These are phyloP conservation scores for Monopterus albus DNA, from an alignment of 2,113 vertebrate genomes.

Conservation along the genomic window DNA sequence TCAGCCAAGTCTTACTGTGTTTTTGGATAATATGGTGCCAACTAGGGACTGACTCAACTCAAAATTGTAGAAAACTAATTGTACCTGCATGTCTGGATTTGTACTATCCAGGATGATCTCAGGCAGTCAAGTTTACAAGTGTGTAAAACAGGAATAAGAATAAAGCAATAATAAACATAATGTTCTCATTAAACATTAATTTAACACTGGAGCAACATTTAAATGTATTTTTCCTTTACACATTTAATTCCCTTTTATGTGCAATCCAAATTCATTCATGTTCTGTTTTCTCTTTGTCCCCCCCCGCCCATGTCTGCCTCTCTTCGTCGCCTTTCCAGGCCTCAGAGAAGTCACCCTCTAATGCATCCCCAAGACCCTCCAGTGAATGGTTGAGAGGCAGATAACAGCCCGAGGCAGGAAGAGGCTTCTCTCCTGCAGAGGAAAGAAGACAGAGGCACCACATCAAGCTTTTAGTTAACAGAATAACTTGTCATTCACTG, in stretches of 20 bases:
- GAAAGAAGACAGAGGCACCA: no score
- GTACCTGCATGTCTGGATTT: not conserved
- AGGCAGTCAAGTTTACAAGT: no score
- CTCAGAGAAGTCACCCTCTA: conserved; percentile 78
- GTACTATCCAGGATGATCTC: not conserved
- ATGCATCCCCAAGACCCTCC: conserved; percentile 79
- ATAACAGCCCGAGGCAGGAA: not conserved
- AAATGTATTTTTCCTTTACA: conserved; percentile 44
- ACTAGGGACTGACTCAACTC: not conserved
- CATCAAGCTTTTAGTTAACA: no score
- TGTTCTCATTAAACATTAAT: conserved; percentile 55
- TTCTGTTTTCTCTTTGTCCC: conserved; percentile 57
- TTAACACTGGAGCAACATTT: conserved; percentile 35
- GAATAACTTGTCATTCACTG: no score
- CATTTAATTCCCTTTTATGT: conserved; percentile 72
- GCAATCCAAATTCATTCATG: conserved; percentile 72
- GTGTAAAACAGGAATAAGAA: no score
- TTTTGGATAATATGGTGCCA: not conserved
- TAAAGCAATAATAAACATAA: conserved; percentile 33
- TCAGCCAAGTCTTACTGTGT: not conserved
- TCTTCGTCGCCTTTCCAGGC: conserved; percentile 59
- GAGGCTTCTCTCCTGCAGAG: not conserved
- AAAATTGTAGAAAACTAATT: not conserved
- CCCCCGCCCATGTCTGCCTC: conserved; percentile 35
- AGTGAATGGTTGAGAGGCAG: not conserved